Conservation (phyloP, 2,113 vertebrate genomes). For the Xiphorhynchus elegans region DNA sequence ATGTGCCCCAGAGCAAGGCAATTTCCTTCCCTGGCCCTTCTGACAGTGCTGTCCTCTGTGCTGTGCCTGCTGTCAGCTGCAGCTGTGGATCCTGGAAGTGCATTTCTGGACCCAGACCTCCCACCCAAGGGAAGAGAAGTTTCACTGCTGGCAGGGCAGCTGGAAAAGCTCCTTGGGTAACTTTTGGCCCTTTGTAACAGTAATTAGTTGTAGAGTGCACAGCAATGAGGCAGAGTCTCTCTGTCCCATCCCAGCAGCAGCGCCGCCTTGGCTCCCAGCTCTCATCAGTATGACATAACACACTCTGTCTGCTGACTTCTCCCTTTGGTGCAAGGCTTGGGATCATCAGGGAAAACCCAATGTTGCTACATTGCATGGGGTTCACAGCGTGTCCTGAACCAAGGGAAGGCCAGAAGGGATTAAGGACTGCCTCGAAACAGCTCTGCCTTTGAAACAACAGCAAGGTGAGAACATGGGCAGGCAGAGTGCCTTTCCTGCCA, state of each 20-base stretch:
- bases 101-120: background rate
- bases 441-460: background rate
- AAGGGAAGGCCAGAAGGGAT: background rate
- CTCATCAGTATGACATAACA: background rate
- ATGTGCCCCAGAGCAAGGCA: background rate
- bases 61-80: background rate
- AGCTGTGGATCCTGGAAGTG: background rate
- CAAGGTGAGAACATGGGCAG: accelerated
- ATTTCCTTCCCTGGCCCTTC: background rate
- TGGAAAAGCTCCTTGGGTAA: background rate
- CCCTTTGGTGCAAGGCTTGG: background rate
- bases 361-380: background rate
- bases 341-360: background rate
- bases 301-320: accelerated
- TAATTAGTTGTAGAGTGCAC: background rate
- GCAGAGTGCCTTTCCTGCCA: background rate
- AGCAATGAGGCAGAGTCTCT: background rate
- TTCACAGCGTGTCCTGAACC: background rate
- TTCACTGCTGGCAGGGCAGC: background rate
- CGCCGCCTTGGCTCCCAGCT: background rate
- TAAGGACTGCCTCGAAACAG: background rate
- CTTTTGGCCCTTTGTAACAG: background rate
- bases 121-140: background rate
- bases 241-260: background rate
- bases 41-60: accelerated